phyloP scores from a whole-genome alignment of 2,797 vertebrate species.

The Manis crassicaudata region DNA sequence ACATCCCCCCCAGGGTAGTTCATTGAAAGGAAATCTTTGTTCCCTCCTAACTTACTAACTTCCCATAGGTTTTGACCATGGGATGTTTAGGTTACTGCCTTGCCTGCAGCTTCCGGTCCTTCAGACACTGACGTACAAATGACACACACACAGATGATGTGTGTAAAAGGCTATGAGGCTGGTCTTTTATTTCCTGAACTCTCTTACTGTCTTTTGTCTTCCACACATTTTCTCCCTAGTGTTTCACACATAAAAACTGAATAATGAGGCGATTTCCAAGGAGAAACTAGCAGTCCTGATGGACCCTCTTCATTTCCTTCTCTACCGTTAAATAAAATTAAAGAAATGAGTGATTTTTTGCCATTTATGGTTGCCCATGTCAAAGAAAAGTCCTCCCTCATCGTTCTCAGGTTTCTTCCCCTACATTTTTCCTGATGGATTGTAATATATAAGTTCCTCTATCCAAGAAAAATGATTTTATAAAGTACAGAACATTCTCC shows the following conservation, averaged over 20 bases:
- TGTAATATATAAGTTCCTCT: not conserved
- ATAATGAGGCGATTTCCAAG: not conserved
- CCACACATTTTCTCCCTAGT: not conserved
- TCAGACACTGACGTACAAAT: not conserved
- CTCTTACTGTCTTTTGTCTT: not conserved
- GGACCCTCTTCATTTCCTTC: not conserved
- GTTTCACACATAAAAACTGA: not conserved
- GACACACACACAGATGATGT: not conserved
- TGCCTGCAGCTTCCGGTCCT: not conserved
- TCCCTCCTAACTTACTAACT: not conserved
- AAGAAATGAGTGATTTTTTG: not conserved
- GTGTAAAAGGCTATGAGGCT: not conserved
- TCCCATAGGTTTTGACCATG: rapidly evolving
- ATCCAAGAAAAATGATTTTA: not conserved
- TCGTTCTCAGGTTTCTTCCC: constrained; percentile 1
- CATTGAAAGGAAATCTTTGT: not conserved
- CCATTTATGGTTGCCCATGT: not conserved
- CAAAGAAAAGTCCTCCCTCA: not conserved
- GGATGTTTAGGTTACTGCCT: not conserved
- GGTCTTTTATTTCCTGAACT: not conserved
- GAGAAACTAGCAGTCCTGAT: not conserved
- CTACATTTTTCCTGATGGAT: not conserved
- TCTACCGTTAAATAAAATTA: not conserved
- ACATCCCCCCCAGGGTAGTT: not conserved
- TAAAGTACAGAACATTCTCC: constrained; percentile 26